A percentile compares a stretch with the other conserved stretches of the same genome.
phyloP scores from a whole-genome alignment of 2,888 invertebrate genomes.

The Polyploca ridens region DNA sequence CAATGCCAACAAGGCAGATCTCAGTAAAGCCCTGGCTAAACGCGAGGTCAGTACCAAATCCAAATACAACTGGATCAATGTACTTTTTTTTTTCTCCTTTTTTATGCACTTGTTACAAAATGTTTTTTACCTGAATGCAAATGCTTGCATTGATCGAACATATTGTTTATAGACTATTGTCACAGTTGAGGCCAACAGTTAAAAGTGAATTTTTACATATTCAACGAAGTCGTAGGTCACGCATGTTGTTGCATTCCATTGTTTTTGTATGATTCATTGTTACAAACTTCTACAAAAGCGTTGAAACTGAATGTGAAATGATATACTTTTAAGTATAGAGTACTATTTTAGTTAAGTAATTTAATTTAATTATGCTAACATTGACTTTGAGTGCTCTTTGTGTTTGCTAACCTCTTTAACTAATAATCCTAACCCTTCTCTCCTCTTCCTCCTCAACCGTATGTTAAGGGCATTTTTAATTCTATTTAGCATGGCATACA shows the following conservation, averaged over 20 bases:
- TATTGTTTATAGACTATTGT: conserved; percentile 13
- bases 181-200: conserved; percentile 33
- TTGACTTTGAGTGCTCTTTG: conserved; percentile 13
- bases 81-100: conserved; percentile 11
- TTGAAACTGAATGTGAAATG: conserved; percentile 22
- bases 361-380: not conserved
- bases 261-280: conserved; percentile 59
- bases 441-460: conserved; percentile 50
- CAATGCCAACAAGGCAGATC: conserved; percentile 90
- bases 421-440: conserved; percentile 39
- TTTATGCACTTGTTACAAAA: not conserved
- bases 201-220: conserved; percentile 49
- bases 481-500: conserved; percentile 90
- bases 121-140: not conserved
- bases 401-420: conserved; percentile 33
- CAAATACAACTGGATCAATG: conserved; percentile 22
- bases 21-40: conserved; percentile 89
- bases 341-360: not conserved
- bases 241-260: conserved; percentile 45
- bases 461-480: conserved; percentile 74
- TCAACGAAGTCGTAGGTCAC: conserved; percentile 56
- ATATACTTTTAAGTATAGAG: conserved; percentile 1
- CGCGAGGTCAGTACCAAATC: conserved; percentile 86
- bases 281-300: conserved; percentile 19
- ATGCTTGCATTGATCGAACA: not conserved